Conservation (phyloP, 2,113 vertebrate species). For the Pelodiscus sinensis region DNA sequence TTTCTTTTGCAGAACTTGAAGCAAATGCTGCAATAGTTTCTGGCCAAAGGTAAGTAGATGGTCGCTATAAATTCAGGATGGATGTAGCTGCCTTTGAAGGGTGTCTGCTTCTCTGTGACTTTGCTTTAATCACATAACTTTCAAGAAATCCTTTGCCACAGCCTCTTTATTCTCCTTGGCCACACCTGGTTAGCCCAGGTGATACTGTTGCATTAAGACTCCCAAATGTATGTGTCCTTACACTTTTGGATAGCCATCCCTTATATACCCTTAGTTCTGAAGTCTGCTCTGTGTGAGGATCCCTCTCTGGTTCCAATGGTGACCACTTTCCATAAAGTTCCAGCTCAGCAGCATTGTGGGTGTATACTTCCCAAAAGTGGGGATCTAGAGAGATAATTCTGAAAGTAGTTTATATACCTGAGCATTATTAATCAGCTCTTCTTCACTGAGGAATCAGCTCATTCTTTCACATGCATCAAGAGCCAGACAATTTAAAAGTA, state of each 20-base stretch:
- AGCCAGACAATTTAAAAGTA: background rate
- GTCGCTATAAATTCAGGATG: slow-evolving; percentile 57
- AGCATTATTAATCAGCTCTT: background rate
- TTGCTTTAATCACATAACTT: slow-evolving; percentile 10
- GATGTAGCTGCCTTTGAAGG: slow-evolving; percentile 35
- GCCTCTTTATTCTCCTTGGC: slow-evolving; percentile 3
- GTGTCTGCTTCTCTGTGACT: slow-evolving; percentile 35
- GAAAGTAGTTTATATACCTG: background rate
- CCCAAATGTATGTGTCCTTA: background rate
- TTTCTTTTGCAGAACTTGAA: slow-evolving; percentile 82
- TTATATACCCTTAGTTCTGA: background rate
- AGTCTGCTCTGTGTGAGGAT: background rate
- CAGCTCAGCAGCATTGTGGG: background rate
- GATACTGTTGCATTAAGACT: background rate
- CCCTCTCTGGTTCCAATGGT: background rate
- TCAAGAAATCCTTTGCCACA: background rate
- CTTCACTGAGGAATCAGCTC: background rate
- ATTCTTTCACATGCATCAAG: no score
- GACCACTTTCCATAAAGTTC: background rate
- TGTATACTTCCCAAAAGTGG: background rate
- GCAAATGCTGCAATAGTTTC: slow-evolving; percentile 79
- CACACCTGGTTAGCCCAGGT: background rate
- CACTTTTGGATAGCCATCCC: background rate
- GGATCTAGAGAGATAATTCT: background rate
- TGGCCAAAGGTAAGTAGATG: slow-evolving; percentile 82